These are phyloP conservation scores for Baryphthengus martii DNA, from an alignment of 2,113 vertebrate species.

Conservation along the genomic window DNA sequence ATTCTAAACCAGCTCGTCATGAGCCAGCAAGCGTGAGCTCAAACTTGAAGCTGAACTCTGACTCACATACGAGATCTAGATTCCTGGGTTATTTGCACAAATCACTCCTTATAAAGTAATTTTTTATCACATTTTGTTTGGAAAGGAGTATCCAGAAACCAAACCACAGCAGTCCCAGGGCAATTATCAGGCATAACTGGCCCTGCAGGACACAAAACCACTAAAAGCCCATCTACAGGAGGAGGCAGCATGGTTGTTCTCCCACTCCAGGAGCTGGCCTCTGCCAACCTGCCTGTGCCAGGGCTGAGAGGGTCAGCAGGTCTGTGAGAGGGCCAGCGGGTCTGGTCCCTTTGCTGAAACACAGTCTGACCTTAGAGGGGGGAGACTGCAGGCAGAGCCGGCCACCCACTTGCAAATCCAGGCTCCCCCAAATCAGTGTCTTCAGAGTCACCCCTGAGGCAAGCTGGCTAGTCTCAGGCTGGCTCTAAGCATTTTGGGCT, in stretches of 20 bases:
- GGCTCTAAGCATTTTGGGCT: not conserved
- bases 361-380: not conserved
- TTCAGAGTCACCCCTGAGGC: rapidly evolving
- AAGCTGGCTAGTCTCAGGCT: not conserved
- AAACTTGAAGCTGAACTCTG: not conserved
- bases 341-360: not conserved
- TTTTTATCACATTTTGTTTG: not conserved
- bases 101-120: not conserved
- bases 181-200: rapidly evolving
- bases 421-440: not conserved
- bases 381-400: rapidly evolving
- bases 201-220: rapidly evolving
- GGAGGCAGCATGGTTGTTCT: too few relatives aligned
- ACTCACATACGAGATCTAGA: not conserved
- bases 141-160: not conserved
- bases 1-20: not conserved
- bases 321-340: not conserved
- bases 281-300: rapidly evolving
- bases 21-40: not conserved
- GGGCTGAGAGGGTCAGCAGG: too few relatives aligned
- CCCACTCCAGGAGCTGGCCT: not conserved
- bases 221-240: not conserved
- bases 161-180: not conserved
- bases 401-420: not conserved
- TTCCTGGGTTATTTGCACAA: not conserved